Base-by-base conservation (phyloP, 2,888 invertebrate genomes). In the Diogma glabrata region DNA sequence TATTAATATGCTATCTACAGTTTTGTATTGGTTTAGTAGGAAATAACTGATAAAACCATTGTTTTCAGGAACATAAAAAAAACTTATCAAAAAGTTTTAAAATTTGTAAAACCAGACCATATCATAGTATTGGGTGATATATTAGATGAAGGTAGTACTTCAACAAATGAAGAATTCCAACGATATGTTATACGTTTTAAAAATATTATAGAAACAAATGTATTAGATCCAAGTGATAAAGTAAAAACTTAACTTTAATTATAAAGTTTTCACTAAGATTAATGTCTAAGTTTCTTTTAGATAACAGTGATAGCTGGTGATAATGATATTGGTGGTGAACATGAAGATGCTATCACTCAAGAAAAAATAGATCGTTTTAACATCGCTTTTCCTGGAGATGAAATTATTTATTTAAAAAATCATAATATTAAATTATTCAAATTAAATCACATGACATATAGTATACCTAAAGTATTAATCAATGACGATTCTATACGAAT, bases 271-370 rank as follows among this genome's bases (percentile, higher is more conserved):
- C n/a, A n/a, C n/a, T n/a, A n/a, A n/a, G n/a, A n/a, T n/a, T n/a
- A n/a, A n/a, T n/a, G n/a, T n/a, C n/a, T n/a, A n/a, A n/a, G n/a
- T 45, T 50, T 20, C 33, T 60, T 73, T 24, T 68, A 87, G 86
- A 78, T 79, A 70, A 74, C 96, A 50, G 93, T 86, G 76, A 69
- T 96, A 55, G 90, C 95, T 17, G 97, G 97, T 5, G 97, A 97
- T 67, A 97, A 97, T 70, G 97, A 97, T 64, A 90, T 97, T 53
- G 97, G 96, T 7, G 96, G 97, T 12, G 96, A 97, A 70, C 82
- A 77, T 54, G 83, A 85, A 60, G 76, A 78, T 33, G 78, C 89
- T 38, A 69, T 71, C 51, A 79, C 78, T 19, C 69, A 72, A 45
- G 67, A 77, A n/a, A 89, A 88, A 70, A 65, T 85, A 6, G 67